Base-by-base conservation (phyloP, 2,888 invertebrate genomes). In the Penaeus monodon region DNA sequence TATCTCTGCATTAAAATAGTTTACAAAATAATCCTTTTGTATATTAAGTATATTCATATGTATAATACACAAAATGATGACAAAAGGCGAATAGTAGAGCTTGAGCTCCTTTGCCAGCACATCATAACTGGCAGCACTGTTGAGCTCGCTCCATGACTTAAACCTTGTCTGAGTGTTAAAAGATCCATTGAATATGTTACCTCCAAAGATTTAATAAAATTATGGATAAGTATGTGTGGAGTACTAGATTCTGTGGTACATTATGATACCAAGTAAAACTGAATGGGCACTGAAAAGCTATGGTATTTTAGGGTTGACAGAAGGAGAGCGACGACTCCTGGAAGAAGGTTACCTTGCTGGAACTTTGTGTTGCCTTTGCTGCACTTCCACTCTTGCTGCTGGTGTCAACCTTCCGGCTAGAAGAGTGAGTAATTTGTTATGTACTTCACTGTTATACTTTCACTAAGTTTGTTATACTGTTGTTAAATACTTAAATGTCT, bases 321-420 rank as follows among this genome's bases (percentile, higher is more conserved):
- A 94, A 14, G 98, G 98, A 91, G 99, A 99, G 93, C 93, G 98
- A 63, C 94, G 94, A 90, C 93, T 97, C 82, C 93, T 99, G 27
- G 98, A 99, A 92, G 96, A 96, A 85, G 96, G 95, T 1, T 98
- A 96, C 92, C 94, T 95, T 90, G 94, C 94, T n/a, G 97, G 97
- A 0, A 95, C 95, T n/a, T 93, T 99, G 65, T 96, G 95, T 89
- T 96, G 98, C 63, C 94, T 99, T 90, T 97, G 98, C 92, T 98
- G 98, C 92, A 99, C 99, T 0, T 98, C 98, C 0, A 99, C 99
- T 0, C 93, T 99, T 90, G 99, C 99, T n/a, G 98, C 99, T 38
- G 99, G 99, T 6, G 98, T 99, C 57, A 99, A 99, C 94, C 94
- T 99, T 90, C 99, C 99, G 24, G 98, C 98, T 0, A 95, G 95